Percentiles rank a stretch among this genome's conserved stretches.
Evolutionary conservation across 1,140 invertebrate species (phyloP).

Genomic region (Zophobas atratus): DNA sequence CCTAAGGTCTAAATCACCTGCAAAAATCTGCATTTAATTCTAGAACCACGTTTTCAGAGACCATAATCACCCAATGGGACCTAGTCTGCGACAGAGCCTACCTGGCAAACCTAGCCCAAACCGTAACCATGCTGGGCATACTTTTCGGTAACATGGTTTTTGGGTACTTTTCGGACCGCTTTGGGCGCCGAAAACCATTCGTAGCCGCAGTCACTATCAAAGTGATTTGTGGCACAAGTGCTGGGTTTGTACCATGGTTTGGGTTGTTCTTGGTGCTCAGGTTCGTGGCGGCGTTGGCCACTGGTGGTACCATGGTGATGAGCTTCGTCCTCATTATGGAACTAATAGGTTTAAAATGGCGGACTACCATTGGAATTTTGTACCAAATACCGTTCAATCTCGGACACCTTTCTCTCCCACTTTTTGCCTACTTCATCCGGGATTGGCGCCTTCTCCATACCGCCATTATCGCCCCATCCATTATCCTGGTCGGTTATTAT

Average conservation of each 20-base stretch:
- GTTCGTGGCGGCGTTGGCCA: slow-evolving; percentile 80
- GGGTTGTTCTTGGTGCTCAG: slow-evolving; percentile 79
- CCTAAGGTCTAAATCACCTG: too few relatives aligned
- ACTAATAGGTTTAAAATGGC: slow-evolving; percentile 74
- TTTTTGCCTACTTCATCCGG: slow-evolving; percentile 76
- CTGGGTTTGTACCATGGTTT: slow-evolving; percentile 78
- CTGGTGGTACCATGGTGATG: slow-evolving; percentile 84
- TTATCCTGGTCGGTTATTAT: slow-evolving; percentile 80
- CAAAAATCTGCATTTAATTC: too few relatives aligned
- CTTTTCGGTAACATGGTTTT: slow-evolving; percentile 82
- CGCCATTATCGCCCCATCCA: slow-evolving; percentile 80
- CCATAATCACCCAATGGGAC: slow-evolving; percentile 83
- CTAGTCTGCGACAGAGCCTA: slow-evolving; percentile 77
- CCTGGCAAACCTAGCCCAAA: slow-evolving; percentile 80
- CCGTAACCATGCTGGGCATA: slow-evolving; percentile 83
- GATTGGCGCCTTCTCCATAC: slow-evolving; percentile 84
- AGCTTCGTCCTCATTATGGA: slow-evolving; percentile 84
- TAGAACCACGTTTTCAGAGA: too few relatives aligned
- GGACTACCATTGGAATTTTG: slow-evolving; percentile 78
- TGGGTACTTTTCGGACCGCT: slow-evolving; percentile 83
- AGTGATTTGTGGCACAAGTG: slow-evolving; percentile 74
- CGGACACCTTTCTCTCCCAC: slow-evolving; percentile 75
- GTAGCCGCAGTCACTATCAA: slow-evolving; percentile 78
- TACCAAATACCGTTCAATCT: slow-evolving; percentile 82
- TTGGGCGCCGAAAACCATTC: slow-evolving; percentile 78